Percentiles rank a stretch among this genome's conserved stretches.
Conservation (phyloP, 2,113 vertebrate genomes). For the Notarius lentiginosus region DNA sequence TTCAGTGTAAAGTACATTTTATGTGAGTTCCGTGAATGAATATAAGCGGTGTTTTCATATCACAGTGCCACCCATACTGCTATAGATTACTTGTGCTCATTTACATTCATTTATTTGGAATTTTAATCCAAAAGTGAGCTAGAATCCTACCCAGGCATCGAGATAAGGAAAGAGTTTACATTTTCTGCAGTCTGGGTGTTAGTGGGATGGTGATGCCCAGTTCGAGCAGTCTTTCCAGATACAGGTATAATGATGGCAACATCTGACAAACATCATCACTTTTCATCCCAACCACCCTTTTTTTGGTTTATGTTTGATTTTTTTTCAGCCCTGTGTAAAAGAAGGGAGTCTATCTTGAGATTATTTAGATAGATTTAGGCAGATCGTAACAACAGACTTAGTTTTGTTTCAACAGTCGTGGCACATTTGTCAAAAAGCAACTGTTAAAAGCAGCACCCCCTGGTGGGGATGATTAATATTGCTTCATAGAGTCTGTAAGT, state of each 20-base stretch:
- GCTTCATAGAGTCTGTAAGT: neutral
- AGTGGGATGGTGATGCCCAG: neutral
- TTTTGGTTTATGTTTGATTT: constrained; percentile 9
- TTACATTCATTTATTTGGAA: constrained; percentile 4
- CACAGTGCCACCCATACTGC: neutral
- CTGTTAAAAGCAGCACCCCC: neutral
- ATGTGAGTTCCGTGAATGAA: neutral
- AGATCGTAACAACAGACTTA: neutral
- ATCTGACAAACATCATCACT: constrained; percentile 21
- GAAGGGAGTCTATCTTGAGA: neutral
- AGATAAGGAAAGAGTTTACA: neutral
- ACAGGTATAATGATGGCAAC: neutral
- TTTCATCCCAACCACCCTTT: constrained; percentile 33
- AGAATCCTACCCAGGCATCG: neutral
- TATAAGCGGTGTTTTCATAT: neutral
- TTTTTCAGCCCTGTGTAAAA: constrained; percentile 18
- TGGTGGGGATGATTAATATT: neutral
- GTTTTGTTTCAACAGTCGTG: neutral
- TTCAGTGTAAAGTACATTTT: neutral
- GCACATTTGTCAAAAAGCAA: neutral
- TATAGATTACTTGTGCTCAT: neutral
- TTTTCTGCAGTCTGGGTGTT: neutral
- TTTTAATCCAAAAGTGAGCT: neutral
- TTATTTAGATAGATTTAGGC: neutral
- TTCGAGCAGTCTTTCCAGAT: neutral